Conservation (phyloP, 53 echinoderm and acorn worm species). For the Luidia sarsii region DNA sequence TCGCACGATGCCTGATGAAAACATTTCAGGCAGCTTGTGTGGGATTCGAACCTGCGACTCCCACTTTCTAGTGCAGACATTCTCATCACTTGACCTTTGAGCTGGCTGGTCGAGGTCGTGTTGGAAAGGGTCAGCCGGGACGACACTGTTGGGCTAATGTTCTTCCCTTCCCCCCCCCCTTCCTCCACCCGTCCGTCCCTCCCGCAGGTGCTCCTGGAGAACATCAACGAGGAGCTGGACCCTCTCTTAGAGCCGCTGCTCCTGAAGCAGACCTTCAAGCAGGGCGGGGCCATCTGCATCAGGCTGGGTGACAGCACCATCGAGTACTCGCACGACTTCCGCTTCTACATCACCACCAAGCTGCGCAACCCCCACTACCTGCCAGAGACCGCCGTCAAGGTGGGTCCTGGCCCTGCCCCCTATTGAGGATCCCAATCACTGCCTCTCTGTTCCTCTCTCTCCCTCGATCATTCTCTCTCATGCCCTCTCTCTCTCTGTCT, state of each 20-base stretch:
- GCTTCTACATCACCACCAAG: conserved; percentile 98
- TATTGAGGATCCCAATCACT: too few species aligned
- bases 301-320: conserved; percentile 99
- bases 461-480: too few species aligned
- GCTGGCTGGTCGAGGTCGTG: too few species aligned
- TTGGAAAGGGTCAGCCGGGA: background rate
- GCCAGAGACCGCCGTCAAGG: conserved; percentile 99
- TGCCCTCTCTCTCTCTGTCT: too few species aligned
- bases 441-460: too few species aligned
- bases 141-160: background rate
- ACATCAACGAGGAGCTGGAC: conserved; percentile 91
- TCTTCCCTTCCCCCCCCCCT: background rate
- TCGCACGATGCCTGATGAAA: too few species aligned
- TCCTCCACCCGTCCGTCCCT: too few species aligned
- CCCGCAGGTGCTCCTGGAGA: conserved; percentile 93
- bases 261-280: conserved; percentile 99
- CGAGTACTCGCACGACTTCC: conserved; percentile 98
- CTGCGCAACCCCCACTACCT: conserved; percentile 98
- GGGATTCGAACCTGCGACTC: too few species aligned
- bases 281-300: conserved; percentile 95
- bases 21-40: too few species aligned
- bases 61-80: too few species aligned
- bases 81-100: background rate
- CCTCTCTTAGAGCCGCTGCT: conserved; percentile 95
- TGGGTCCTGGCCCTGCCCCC: conserved; percentile 33